These are phyloP conservation scores for Psettodes erumei DNA, from an alignment of 2,113 vertebrate species.

Conservation along the genomic window DNA sequence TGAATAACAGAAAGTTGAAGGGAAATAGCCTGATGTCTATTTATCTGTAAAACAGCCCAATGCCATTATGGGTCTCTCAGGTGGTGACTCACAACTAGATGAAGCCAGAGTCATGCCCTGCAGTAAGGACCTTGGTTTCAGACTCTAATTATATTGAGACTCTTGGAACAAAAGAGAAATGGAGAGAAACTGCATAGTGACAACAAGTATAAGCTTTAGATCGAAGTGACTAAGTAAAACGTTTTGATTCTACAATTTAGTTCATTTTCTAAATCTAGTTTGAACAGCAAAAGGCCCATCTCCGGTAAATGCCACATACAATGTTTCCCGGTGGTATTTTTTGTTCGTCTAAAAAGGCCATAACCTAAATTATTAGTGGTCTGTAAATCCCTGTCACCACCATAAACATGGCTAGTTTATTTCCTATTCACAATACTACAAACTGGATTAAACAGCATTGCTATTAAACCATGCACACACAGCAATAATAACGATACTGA, in stretches of 20 bases:
- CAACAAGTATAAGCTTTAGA: neutral
- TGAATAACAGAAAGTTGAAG: too few relatives aligned
- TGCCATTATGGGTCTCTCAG: neutral
- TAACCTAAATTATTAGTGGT: constrained; percentile 12
- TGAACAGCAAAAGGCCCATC: constrained; percentile 22
- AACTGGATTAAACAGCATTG: neutral
- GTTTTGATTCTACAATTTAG: neutral
- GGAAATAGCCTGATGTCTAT: neutral
- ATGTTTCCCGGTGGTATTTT: constrained; percentile 8
- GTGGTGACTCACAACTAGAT: neutral
- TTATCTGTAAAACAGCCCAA: neutral
- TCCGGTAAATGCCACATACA: constrained; percentile 22
- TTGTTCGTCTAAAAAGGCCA: neutral
- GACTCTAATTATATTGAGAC: neutral
- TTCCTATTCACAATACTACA: neutral
- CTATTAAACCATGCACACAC: neutral
- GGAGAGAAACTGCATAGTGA: neutral
- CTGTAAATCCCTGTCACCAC: neutral
- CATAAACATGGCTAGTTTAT: neutral
- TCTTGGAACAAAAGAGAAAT: neutral
- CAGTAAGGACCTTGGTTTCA: neutral
- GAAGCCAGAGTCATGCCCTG: neutral
- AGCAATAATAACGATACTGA: neutral
- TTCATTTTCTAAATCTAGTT: constrained; percentile 37
- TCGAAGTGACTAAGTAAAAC: neutral